These are phyloP conservation scores for Cerastis rubricosa DNA, from an alignment of 2,888 invertebrate species.

Conservation along the genomic window DNA sequence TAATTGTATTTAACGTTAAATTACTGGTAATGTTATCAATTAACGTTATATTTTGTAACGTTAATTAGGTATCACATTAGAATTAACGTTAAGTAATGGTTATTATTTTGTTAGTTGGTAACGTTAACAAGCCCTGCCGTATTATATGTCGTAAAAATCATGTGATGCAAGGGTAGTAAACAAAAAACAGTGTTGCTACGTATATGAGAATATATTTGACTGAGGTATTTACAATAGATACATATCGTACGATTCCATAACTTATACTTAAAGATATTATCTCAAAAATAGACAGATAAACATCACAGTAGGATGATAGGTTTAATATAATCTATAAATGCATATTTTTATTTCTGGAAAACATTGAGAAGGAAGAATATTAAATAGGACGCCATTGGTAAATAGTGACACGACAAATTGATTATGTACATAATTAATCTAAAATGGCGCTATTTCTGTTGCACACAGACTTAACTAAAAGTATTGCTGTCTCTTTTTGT, in stretches of 20 bases:
- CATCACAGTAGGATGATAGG: slow-evolving; percentile 47
- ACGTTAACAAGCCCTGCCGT: too few species aligned
- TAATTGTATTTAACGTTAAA: too few species aligned
- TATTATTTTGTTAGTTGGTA: too few species aligned
- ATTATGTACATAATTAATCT: background rate
- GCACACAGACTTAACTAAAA: background rate
- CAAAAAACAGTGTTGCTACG: slow-evolving; percentile 28
- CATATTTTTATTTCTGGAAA: slow-evolving; percentile 30
- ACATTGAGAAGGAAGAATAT: slow-evolving; percentile 16
- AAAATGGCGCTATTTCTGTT: slow-evolving; percentile 17
- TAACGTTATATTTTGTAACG: too few species aligned
- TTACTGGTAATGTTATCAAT: too few species aligned
- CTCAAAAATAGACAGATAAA: slow-evolving; percentile 51
- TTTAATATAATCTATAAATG: slow-evolving; percentile 29
- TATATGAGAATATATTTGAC: slow-evolving; percentile 46
- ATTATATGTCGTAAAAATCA: too few species aligned
- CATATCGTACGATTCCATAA: slow-evolving; percentile 36
- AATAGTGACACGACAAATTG: slow-evolving; percentile 14
- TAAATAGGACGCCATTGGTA: background rate
- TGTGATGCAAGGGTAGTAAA: slow-evolving; percentile 12
- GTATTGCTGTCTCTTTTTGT: slow-evolving; percentile 4
- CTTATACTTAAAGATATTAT: slow-evolving; percentile 49
- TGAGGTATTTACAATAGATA: slow-evolving; percentile 37
- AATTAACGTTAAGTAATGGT: too few species aligned
- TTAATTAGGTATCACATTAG: too few species aligned